Base-by-base conservation (phyloP, 2,113 vertebrate genomes). In the Vimba vimba region DNA sequence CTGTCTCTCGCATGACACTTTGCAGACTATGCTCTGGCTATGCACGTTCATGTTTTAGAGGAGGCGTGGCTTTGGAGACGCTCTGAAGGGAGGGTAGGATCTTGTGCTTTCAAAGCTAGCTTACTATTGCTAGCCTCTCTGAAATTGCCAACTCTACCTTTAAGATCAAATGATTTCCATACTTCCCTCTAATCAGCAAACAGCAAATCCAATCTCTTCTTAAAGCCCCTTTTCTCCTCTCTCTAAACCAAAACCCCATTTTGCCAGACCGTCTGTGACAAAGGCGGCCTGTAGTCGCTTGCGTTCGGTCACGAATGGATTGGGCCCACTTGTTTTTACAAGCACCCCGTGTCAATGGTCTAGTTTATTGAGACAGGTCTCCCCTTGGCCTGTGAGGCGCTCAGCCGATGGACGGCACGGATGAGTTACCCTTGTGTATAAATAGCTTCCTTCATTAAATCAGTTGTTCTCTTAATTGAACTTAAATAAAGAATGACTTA, bases 401-500 rank as follows among this genome's bases (percentile, higher is more conserved):
- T 85, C 66, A 55, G 91, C 92, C 91, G 92, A 91, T 89, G 87
- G 93, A 92, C 89, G 89, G 91, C 89, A 82, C 89, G 94, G 94
- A 92, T 94, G 92, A 94, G 88, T 93, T 93, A 93, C 92, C 93
- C 92, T 59, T 89, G 93, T 91, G 91, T 94, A 95, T 93, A 96
- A 95, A 95, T 96, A 94, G 93, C 93, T 89, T 27, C 94, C 95
- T 95, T 97, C 95, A 95, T 97, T 96, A 96, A 95, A 94, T 95
- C 95, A 93, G 94, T 95, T 96, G 95, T 96, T 96, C 95, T 96
- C 94, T 95, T 96, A 96, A 96, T 97, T 96, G 94, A 96, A 96
- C 95, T 96, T 95, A 97, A 97, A 97, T 97, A 96, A 97, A 96
- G 95, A 96, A 91, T 93, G 92, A 95, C 95, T 96, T 95, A 94